phyloP scores from a whole-genome alignment of 23 tunicate species.

The Trididemnum nubilum region DNA sequence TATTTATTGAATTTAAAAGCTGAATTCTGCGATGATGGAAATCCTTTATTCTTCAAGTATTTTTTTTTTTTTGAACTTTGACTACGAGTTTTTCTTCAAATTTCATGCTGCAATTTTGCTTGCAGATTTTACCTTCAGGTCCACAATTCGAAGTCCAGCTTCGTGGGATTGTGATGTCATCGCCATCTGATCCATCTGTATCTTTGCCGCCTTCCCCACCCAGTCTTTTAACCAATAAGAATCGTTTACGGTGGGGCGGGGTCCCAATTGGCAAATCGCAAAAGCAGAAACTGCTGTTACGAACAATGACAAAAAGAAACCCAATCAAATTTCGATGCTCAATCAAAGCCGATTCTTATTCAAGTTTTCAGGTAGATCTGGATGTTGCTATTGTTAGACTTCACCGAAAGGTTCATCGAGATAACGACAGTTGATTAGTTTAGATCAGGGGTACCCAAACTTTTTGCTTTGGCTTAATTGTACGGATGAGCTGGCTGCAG shows the following conservation, averaged over 20 bases:
- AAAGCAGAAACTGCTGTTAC: constrained; percentile 64
- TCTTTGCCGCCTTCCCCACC: constrained; percentile 24
- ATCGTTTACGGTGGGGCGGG: constrained; percentile 84
- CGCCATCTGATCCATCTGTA: background rate
- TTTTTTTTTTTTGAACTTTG: too few relatives aligned
- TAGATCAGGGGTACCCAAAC: too few relatives aligned
- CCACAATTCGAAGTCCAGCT: constrained; percentile 80
- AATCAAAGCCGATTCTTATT: constrained; percentile 53
- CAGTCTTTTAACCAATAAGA: constrained; percentile 68
- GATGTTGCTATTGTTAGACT: background rate
- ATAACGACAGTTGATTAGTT: too few relatives aligned
- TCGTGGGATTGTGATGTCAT: constrained; percentile 26
- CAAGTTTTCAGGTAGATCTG: constrained; percentile 67
- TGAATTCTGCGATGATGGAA: too few relatives aligned
- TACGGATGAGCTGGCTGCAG: too few relatives aligned
- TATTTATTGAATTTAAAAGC: too few relatives aligned
- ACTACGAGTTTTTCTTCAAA: too few relatives aligned
- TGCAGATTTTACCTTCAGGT: constrained; percentile 63
- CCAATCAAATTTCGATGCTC: constrained; percentile 39
- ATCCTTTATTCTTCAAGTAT: too few relatives aligned
- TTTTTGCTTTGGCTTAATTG: too few relatives aligned
- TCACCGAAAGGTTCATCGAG: too few relatives aligned
- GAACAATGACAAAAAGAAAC: background rate
- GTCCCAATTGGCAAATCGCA: constrained; percentile 57
- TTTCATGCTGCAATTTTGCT: too few relatives aligned